A percentile compares a stretch with the other conserved stretches of the same genome.
Conservation (phyloP, 2,797 vertebrate species). For the Premnoplex brunnescens region DNA sequence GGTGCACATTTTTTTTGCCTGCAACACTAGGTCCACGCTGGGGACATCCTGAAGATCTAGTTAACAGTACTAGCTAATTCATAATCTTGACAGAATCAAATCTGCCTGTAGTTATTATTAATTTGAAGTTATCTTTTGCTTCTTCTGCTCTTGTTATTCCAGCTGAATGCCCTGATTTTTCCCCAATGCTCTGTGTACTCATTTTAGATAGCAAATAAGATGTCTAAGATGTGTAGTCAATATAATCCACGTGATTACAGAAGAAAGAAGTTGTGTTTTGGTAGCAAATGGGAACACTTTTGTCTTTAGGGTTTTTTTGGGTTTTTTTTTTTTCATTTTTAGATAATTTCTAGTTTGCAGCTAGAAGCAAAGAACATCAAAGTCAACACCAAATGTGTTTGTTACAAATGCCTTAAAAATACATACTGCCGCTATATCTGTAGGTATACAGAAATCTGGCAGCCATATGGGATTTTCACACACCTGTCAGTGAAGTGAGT, state of each 20-base stretch:
- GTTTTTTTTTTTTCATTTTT: background rate
- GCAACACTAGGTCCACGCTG: background rate
- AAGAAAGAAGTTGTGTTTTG: background rate
- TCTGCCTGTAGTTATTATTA: background rate
- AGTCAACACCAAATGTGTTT: slow-evolving; percentile 10
- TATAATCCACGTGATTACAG: background rate
- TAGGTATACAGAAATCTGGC: slow-evolving; percentile 37
- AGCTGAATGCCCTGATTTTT: background rate
- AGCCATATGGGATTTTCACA: slow-evolving; percentile 46
- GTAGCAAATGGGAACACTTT: background rate
- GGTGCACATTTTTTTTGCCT: background rate
- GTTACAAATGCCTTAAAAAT: slow-evolving; percentile 48
- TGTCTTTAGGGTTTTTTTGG: too few relatives aligned
- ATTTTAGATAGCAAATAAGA: background rate
- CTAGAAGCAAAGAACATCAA: background rate
- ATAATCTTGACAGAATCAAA: background rate
- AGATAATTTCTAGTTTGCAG: background rate
- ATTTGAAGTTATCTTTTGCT: background rate
- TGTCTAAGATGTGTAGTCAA: background rate
- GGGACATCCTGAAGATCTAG: background rate
- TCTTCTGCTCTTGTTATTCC: background rate
- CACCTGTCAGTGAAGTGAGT: slow-evolving; percentile 44
- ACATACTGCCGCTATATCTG: background rate
- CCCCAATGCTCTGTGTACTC: background rate
- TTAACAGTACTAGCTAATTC: background rate